Conservation (phyloP, 2,888 invertebrate genomes). For the Sinelater perroti region DNA sequence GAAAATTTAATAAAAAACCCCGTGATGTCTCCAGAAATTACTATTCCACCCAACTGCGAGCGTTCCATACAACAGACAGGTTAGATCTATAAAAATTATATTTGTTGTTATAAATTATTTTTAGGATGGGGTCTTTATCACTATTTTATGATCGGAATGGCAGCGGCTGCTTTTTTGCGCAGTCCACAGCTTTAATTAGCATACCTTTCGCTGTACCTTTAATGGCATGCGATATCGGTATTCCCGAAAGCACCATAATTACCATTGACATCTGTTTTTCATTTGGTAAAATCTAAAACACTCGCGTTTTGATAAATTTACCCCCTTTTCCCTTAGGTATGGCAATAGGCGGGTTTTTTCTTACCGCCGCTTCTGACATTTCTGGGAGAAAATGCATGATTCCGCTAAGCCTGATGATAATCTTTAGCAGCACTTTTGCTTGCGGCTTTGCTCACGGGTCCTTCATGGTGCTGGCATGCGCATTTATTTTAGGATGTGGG, state of each 20-base stretch:
- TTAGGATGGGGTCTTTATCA: constrained; percentile 57
- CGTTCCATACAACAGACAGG: constrained; percentile 24
- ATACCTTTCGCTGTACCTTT: constrained; percentile 52
- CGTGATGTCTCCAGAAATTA: constrained; percentile 27
- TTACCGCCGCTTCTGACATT: constrained; percentile 56
- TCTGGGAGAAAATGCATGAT: constrained; percentile 58
- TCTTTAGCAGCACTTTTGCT: constrained; percentile 56
- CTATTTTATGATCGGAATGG: constrained; percentile 52
- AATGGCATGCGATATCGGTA: constrained; percentile 50
- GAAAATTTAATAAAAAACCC: no score
- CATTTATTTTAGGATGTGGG: constrained; percentile 60
- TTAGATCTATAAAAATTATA: background rate
- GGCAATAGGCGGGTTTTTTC: constrained; percentile 54
- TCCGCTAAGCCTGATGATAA: constrained; percentile 53
- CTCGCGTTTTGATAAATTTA: background rate
- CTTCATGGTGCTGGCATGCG: constrained; percentile 53
- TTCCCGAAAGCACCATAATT: constrained; percentile 39
- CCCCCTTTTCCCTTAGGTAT: constrained; percentile 51
- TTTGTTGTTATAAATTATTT: constrained; percentile 38
- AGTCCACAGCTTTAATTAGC: constrained; percentile 48
- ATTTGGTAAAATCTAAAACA: constrained; percentile 40
- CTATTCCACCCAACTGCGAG: constrained; percentile 11
- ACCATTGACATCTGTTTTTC: constrained; percentile 46
- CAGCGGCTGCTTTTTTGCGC: constrained; percentile 49
- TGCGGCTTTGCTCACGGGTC: constrained; percentile 58